Evolutionary conservation across 2,113 vertebrate species (phyloP).

Genomic region (Neolamprologus cancellatus): DNA sequence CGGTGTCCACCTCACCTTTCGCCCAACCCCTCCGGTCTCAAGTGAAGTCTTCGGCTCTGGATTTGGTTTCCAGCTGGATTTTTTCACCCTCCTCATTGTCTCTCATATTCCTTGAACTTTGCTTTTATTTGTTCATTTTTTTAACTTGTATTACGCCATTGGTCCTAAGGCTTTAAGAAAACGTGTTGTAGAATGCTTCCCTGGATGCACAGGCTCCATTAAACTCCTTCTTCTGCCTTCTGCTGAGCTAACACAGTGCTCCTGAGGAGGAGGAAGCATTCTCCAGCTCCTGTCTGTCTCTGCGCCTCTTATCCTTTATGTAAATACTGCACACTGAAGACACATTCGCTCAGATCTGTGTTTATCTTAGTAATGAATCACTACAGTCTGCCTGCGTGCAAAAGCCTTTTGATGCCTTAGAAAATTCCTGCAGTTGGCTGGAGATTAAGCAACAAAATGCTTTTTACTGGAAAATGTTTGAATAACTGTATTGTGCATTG

Average conservation of each 20-base stretch:
- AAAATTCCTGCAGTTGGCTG: conserved; percentile 34
- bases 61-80: conserved; percentile 32
- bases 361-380: conserved; percentile 51
- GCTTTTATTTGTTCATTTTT: not conserved
- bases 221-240: conserved; percentile 23
- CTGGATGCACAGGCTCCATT: conserved; percentile 31
- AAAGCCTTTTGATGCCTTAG: conserved; percentile 31
- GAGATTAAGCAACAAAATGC: conserved; percentile 39
- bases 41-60: conserved; percentile 14
- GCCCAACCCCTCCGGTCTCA: not conserved
- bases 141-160: not conserved
- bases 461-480: conserved; percentile 34
- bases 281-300: conserved; percentile 21
- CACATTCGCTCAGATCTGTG: conserved; percentile 28
- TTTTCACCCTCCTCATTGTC: not conserved
- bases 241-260: conserved; percentile 45
- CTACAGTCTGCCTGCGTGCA: conserved; percentile 1
- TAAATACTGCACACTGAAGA: conserved; percentile 46
- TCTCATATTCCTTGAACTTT: too few relatives aligned
- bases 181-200: conserved; percentile 20
- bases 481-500: conserved; percentile 13
- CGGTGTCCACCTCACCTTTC: conserved; percentile 41
- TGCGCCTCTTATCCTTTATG: conserved; percentile 12
- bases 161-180: conserved; percentile 16
- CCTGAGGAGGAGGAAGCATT: conserved; percentile 33